A percentile compares a stretch with the other conserved stretches of the same genome.
Evolutionary conservation across 2,888 invertebrate species (phyloP).

Genomic region (Odontocerum albicorne): DNA sequence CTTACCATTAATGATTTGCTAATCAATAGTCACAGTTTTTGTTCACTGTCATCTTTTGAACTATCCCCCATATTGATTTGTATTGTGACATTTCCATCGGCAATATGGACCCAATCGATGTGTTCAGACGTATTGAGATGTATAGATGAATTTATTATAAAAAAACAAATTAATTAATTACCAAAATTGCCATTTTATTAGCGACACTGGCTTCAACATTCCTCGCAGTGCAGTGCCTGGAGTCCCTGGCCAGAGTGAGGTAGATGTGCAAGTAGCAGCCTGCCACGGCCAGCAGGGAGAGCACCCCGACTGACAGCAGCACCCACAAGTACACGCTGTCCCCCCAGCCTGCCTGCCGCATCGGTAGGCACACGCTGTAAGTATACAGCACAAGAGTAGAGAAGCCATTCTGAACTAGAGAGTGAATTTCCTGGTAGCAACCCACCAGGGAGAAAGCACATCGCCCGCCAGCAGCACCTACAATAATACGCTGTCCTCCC

Average conservation of each 20-base stretch:
- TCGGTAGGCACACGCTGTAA: conserved; percentile 82
- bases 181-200: conserved; percentile 87
- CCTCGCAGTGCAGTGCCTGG: conserved; percentile 55
- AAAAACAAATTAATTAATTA: conserved; percentile 45
- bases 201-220: conserved; percentile 75
- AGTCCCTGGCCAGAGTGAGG: conserved; percentile 73
- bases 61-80: neutral
- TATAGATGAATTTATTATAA: neutral
- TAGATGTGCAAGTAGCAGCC: conserved; percentile 87
- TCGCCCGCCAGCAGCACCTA: conserved; percentile 73
- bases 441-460: conserved; percentile 79
- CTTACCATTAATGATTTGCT: too few species aligned
- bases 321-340: conserved; percentile 75
- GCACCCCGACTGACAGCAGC: conserved; percentile 73
- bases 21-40: too few species aligned
- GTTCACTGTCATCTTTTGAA: neutral
- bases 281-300: conserved; percentile 82
- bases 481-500: conserved; percentile 73
- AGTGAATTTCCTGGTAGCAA: conserved; percentile 84
- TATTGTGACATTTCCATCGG: neutral
- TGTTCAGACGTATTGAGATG: too few species aligned
- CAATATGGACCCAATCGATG: too few species aligned
- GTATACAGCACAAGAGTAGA: too few species aligned
- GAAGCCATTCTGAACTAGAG: too few species aligned
- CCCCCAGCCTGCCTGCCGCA: conserved; percentile 70